Base-by-base conservation (phyloP, 2,797 vertebrate species). In the Melanotaenia boesemani region DNA sequence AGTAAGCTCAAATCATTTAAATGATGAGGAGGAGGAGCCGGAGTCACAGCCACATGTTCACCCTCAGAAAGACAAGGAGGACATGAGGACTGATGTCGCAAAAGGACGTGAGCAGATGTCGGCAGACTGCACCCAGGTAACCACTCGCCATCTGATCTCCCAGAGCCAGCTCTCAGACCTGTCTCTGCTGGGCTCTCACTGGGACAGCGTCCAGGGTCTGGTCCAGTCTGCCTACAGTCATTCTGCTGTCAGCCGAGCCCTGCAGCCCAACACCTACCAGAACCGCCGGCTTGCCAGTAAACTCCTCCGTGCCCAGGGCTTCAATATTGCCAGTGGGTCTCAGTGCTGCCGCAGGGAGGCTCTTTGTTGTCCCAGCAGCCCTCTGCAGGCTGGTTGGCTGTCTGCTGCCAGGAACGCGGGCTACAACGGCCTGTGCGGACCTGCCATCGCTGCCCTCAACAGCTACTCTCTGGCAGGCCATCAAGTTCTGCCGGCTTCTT, bases 121-220 rank as follows among this genome's bases (percentile, higher is more conserved):
- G 71, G 26, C 86, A 3, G 96, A 97, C 83, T 89, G 85, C 10
- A 56, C 76, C 75, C 93, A 91, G 84, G 61, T 60, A 10, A 82
- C 87, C 30, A 91, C 92, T 22, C 93, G 88, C 20, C 96, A 95
- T 12, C 89, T 94, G 22, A 91, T 96, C 77, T 95, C 95, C 70
- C 96, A 96, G 88, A 96, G 96, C 89, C 96, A 96, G 78, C 94
- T 96, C 75, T 94, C 95, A 0, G 96, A 97, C 66, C 95, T 98
- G 79, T 95, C 96, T 37, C 92, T 98, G 80, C 89, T 98, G 26
- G 94, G 94, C 15, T 96, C 96, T 52, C 97, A 96, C 74, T 99
- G 97, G 97, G 97, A 97, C 86, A 97, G 96, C 60, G 95, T 98
- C 63, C 96, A 97, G 84, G 97, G 96, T 62, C 94, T 98, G 88